Percentiles rank a stretch among this genome's conserved stretches.
phyloP scores from a whole-genome alignment of 2,113 vertebrate species.

The Poeciliopsis prolifica region DNA sequence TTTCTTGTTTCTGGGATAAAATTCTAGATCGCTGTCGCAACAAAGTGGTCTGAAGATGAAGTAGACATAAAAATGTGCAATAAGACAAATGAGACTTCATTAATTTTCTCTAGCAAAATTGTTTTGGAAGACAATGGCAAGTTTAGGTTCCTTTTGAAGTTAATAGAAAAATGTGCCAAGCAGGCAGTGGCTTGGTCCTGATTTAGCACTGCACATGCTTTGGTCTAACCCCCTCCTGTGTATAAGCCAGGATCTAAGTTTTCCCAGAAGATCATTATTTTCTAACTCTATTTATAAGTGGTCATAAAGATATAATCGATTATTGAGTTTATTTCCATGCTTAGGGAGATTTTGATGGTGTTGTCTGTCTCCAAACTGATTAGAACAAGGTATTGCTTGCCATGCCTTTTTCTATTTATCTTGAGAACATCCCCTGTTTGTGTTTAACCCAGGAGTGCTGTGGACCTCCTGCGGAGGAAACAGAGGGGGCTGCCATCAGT shows the following conservation, averaged over 20 bases:
- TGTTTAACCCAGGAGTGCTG: slow-evolving; percentile 58
- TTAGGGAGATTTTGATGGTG: slow-evolving; percentile 13
- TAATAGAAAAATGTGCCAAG: no score
- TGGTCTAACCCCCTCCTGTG: no score
- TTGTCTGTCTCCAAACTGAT: slow-evolving; percentile 29
- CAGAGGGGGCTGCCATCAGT: slow-evolving; percentile 11
- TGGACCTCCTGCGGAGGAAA: slow-evolving; percentile 44
- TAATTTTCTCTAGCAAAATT: no score
- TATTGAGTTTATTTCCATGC: slow-evolving; percentile 16
- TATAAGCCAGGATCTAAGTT: no score
- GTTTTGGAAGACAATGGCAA: no score
- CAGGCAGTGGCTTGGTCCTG: no score
- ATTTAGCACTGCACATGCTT: no score
- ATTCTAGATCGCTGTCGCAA: background rate
- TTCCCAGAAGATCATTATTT: background rate
- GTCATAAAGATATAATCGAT: background rate
- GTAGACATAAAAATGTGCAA: background rate
- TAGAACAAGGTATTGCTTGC: slow-evolving; percentile 34
- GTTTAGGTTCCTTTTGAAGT: no score
- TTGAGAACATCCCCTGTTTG: slow-evolving; percentile 44
- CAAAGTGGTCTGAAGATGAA: background rate
- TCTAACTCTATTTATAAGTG: background rate
- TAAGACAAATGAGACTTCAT: no score
- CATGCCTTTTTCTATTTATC: slow-evolving; percentile 41
- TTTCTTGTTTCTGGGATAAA: background rate